These are phyloP conservation scores for Spatula versicolor DNA, from an alignment of 2,797 vertebrate genomes.

Conservation along the genomic window DNA sequence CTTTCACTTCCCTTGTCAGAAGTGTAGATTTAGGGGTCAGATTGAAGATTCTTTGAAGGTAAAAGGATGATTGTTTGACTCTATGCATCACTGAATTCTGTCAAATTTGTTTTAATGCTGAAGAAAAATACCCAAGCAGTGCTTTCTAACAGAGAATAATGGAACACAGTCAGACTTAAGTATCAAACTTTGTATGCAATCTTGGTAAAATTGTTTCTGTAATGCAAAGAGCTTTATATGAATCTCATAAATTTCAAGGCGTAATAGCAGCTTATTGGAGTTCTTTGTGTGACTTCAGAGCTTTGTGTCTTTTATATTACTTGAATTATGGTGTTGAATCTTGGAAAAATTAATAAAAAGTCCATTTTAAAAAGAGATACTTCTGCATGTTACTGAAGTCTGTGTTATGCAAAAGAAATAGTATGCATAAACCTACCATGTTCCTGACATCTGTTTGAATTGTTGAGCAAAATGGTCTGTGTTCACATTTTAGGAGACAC, in stretches of 20 bases:
- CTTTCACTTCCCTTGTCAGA: slow-evolving; percentile 21
- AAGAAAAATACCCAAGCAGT: slow-evolving; percentile 16
- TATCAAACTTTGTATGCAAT: neutral
- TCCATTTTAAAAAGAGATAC: neutral
- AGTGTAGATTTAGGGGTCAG: neutral
- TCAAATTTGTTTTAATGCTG: slow-evolving; percentile 42
- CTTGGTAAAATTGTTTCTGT: slow-evolving; percentile 38
- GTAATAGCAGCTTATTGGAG: neutral
- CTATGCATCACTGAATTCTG: slow-evolving; percentile 5
- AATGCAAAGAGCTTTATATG: neutral
- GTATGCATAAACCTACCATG: neutral
- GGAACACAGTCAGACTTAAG: neutral
- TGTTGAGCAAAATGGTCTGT: slow-evolving; percentile 38
- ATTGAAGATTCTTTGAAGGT: neutral
- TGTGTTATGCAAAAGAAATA: slow-evolving; percentile 7
- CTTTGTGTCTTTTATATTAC: neutral
- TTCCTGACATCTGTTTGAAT: slow-evolving; percentile 35
- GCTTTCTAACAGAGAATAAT: neutral
- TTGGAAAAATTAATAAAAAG: neutral
- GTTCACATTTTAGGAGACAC: slow-evolving; percentile 18
- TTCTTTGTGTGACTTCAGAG: neutral
- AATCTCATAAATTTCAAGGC: neutral
- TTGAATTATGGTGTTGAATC: neutral
- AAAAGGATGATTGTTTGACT: neutral
- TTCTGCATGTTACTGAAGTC: neutral